Percentiles rank a stretch among this genome's conserved stretches.
Evolutionary conservation across 2,113 vertebrate genomes (phyloP).

Genomic region (Alethe diademata): DNA sequence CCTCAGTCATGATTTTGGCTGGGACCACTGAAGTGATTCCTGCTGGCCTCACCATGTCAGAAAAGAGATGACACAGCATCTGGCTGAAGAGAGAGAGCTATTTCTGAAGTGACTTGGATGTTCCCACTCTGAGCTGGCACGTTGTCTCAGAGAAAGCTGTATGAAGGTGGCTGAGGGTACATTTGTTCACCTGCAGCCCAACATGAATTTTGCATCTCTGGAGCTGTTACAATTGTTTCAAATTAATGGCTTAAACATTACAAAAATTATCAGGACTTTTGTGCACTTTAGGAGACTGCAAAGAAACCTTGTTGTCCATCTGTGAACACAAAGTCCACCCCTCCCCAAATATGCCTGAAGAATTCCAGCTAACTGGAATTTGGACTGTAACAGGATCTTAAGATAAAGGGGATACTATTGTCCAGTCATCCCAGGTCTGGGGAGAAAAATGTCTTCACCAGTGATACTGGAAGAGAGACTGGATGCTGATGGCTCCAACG

Average conservation of each 20-base stretch:
- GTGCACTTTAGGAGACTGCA: neutral
- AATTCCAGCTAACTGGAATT: neutral
- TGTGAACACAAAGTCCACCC: accelerated
- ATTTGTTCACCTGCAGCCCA: neutral
- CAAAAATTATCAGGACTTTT: neutral
- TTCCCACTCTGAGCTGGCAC: neutral
- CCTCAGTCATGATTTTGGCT: neutral
- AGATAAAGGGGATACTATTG: neutral
- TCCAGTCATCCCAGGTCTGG: neutral
- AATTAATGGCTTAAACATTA: neutral
- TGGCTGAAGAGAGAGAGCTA: neutral
- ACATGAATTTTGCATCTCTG: neutral
- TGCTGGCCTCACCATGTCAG: neutral
- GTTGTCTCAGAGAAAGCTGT: neutral
- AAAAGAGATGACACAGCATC: neutral
- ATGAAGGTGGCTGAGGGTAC: neutral
- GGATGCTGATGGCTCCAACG: neutral
- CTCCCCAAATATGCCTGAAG: neutral
- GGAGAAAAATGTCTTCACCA: neutral
- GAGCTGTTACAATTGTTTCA: neutral
- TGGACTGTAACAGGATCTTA: neutral
- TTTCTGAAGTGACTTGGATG: slow-evolving; percentile 26
- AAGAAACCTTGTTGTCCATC: neutral
- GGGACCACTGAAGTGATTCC: neutral
- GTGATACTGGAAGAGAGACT: neutral